phyloP scores from a whole-genome alignment of 2,888 invertebrate genomes.

The Actias luna region DNA sequence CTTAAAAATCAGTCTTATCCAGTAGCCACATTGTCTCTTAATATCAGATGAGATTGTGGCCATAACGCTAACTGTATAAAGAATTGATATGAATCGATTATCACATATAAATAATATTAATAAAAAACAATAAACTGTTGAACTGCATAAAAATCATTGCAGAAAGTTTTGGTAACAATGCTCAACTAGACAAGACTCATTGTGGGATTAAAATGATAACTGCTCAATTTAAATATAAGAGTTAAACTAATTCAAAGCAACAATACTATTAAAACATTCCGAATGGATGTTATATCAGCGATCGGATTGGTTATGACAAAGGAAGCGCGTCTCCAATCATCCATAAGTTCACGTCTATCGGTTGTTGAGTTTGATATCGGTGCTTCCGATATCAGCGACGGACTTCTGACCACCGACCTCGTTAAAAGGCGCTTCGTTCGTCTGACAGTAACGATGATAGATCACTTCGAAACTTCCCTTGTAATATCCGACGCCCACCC shows the following conservation, averaged over 20 bases:
- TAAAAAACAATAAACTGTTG: not conserved
- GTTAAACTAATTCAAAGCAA: not conserved
- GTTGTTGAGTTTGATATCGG: slow-evolving; percentile 13
- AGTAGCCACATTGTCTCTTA: no score
- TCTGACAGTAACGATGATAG: slow-evolving; percentile 73
- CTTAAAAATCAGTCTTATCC: no score
- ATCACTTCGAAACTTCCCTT: slow-evolving; percentile 65
- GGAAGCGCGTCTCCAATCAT: not conserved
- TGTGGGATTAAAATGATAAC: no score
- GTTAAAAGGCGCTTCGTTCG: slow-evolving; percentile 63
- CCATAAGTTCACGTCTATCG: slow-evolving; percentile 4
- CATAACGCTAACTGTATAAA: no score
- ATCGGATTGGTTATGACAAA: not conserved
- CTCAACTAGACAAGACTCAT: no score
- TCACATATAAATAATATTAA: not conserved
- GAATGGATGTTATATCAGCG: not conserved
- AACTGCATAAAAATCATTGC: not conserved
- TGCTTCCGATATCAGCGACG: slow-evolving; percentile 26
- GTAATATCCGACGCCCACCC: slow-evolving; percentile 63
- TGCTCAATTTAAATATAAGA: not conserved
- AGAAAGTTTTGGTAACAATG: not conserved
- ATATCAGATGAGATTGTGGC: no score
- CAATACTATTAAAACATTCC: not conserved
- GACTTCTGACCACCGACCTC: slow-evolving; percentile 51
- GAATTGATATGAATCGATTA: not conserved